Conservation (phyloP, 2,113 vertebrate species). For the Psittacula cyanocephala region DNA sequence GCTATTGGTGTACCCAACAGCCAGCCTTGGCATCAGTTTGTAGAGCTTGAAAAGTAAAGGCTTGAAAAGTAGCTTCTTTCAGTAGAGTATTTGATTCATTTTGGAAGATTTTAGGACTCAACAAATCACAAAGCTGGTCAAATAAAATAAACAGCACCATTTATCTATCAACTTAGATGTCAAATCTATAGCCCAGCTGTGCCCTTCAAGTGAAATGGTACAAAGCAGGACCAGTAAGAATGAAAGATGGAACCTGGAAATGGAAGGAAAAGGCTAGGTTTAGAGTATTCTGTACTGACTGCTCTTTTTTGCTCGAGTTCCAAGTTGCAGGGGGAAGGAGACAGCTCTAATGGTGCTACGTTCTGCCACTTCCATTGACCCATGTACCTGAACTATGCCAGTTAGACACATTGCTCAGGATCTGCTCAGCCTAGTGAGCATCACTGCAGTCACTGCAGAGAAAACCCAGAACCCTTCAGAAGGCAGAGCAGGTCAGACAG, state of each 20-base stretch:
- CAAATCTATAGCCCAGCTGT: not conserved
- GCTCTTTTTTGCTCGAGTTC: not conserved
- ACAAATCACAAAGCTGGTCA: not conserved
- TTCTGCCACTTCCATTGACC: not conserved
- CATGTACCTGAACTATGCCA: not conserved
- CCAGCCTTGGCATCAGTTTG: not conserved
- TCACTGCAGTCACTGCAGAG: not conserved
- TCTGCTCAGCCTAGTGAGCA: not conserved
- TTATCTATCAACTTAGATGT: not conserved
- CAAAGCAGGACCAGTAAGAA: not conserved
- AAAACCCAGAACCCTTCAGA: not conserved
- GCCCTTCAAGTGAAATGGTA: not conserved
- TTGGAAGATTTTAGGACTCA: not conserved
- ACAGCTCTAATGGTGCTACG: not conserved
- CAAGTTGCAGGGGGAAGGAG: not conserved
- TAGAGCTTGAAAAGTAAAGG: not conserved
- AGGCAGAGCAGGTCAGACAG: not conserved
- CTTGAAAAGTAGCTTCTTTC: not conserved
- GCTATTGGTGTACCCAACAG: not conserved
- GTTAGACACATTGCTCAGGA: not conserved
- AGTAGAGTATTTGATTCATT: not conserved
- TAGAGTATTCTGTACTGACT: not conserved
- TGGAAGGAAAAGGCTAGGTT: not conserved
- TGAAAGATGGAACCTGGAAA: not conserved
- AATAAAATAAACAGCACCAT: conserved; percentile 6